Conservation (phyloP, 2,797 vertebrate genomes). For the Alca torda region DNA sequence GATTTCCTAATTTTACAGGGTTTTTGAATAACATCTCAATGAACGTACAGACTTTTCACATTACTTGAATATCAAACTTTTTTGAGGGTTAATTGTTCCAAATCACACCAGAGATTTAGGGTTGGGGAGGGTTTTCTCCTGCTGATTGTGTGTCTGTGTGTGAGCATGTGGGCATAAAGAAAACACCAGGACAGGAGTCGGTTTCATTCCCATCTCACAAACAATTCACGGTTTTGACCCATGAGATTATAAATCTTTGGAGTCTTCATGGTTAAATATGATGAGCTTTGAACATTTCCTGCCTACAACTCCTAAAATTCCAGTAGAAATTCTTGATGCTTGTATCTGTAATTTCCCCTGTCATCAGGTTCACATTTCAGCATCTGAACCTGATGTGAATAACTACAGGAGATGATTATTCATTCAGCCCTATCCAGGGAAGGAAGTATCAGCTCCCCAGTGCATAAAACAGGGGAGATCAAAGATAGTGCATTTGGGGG, state of each 20-base stretch:
- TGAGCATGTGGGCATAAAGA: background rate
- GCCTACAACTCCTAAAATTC: background rate
- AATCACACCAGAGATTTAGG: background rate
- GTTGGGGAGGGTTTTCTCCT: background rate
- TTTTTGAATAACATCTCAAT: background rate
- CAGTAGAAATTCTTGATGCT: background rate
- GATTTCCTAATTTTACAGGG: background rate
- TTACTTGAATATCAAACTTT: background rate
- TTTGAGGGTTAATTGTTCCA: background rate
- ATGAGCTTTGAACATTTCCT: background rate
- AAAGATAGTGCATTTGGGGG: background rate
- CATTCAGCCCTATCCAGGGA: background rate
- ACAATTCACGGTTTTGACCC: background rate
- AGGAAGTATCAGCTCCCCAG: background rate
- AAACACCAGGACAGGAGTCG: background rate
- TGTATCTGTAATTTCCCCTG: background rate
- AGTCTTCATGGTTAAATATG: background rate
- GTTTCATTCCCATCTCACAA: background rate
- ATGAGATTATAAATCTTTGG: background rate
- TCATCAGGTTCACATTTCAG: constrained; percentile 1
- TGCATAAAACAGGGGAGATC: background rate
- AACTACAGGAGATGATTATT: constrained; percentile 19
- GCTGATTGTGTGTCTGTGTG: background rate
- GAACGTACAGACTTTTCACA: background rate
- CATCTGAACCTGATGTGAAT: constrained; percentile 6